Percentiles rank a stretch among this genome's conserved stretches.
Conservation (phyloP, 2,888 invertebrate genomes). For the Eupelmus urozonus region DNA sequence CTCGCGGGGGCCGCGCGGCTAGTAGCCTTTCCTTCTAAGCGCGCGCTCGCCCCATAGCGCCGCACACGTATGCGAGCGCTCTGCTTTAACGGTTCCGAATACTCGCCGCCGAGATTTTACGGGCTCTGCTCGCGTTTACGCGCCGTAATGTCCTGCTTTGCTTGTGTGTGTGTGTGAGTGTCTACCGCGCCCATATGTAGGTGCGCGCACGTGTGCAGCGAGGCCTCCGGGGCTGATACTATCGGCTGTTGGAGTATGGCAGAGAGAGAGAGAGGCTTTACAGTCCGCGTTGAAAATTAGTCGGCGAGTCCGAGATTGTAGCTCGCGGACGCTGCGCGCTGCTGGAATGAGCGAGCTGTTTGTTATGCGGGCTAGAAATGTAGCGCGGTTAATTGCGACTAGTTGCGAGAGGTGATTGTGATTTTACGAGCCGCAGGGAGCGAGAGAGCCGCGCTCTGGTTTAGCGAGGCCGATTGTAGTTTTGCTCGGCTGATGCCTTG, state of each 20-base stretch:
- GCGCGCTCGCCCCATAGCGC: background rate
- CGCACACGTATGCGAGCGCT: background rate
- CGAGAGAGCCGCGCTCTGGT: too few species aligned
- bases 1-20: slow-evolving; percentile 11
- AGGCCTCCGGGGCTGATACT: background rate
- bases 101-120: slow-evolving; percentile 44
- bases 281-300: slow-evolving; percentile 3
- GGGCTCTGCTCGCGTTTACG: slow-evolving; percentile 13
- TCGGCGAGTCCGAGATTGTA: too few species aligned
- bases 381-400: too few species aligned
- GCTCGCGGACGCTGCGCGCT: too few species aligned
- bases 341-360: too few species aligned
- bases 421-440: too few species aligned
- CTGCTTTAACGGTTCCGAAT: slow-evolving; percentile 45
- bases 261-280: slow-evolving; percentile 3
- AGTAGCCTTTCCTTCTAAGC: background rate
- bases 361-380: too few species aligned
- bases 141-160: background rate
- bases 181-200: background rate
- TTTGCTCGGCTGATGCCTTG: too few species aligned
- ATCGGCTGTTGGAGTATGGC: background rate
- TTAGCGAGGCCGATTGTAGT: too few species aligned
- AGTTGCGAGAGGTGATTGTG: too few species aligned
- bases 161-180: background rate
- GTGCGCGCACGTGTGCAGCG: background rate